A percentile compares a stretch with the other conserved stretches of the same genome.
Conservation (phyloP, 2,888 invertebrate genomes). For the Pristionchus mayeri region DNA sequence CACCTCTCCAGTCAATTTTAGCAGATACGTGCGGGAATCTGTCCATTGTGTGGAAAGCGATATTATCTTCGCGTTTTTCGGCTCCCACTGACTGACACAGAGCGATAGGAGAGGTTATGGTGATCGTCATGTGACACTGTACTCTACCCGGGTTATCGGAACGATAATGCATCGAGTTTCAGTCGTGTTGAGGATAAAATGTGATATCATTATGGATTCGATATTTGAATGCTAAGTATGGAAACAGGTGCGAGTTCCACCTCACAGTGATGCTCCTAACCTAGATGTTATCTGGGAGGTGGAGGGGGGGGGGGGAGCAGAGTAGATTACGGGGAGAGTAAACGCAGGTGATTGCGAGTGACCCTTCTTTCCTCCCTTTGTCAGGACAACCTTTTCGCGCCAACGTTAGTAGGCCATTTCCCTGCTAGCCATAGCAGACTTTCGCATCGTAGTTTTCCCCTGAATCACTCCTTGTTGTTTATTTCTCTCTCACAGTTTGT, state of each 20-base stretch:
- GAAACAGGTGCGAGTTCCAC: constrained; percentile 1
- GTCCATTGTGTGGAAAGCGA: constrained; percentile 13
- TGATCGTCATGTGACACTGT: constrained; percentile 31
- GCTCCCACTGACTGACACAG: constrained; percentile 15
- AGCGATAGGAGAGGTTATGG: not conserved
- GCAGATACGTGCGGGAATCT: not conserved
- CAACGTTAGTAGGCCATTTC: constrained; percentile 25
- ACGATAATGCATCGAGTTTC: not conserved
- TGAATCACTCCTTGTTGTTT: constrained; percentile 29
- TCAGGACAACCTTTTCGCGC: not conserved
- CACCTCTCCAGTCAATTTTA: not conserved
- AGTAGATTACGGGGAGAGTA: not conserved
- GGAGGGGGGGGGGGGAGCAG: not conserved
- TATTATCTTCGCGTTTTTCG: constrained; percentile 4
- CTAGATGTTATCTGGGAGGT: constrained; percentile 19
- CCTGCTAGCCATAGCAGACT: not conserved
- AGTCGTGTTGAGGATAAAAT: not conserved
- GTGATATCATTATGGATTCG: not conserved
- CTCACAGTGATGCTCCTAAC: constrained; percentile 15
- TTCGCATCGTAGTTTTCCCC: not conserved
- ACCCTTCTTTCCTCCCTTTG: constrained; percentile 16
- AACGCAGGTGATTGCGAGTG: constrained; percentile 32
- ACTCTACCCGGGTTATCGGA: not conserved
- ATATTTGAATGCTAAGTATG: not conserved
- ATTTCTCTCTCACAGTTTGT: constrained; percentile 6